Conservation (phyloP, 1,140 invertebrate species). For the Aphis craccivora region DNA sequence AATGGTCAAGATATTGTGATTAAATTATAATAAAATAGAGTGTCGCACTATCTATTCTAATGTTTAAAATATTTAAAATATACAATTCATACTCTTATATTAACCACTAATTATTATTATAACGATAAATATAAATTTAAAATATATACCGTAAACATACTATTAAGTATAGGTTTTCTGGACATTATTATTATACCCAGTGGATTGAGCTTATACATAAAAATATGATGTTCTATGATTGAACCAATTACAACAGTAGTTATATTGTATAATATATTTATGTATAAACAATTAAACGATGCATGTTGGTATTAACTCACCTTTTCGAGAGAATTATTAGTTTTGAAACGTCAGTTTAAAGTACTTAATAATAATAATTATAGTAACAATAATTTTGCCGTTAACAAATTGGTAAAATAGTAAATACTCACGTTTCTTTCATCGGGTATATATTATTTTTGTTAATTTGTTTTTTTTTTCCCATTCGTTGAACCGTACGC, state of each 20-base stretch:
- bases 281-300: not conserved
- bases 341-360: not conserved
- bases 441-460: not conserved
- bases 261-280: not conserved
- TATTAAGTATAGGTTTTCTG: not conserved
- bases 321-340: not conserved
- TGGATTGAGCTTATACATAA: not conserved
- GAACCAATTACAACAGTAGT: not conserved
- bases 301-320: not conserved
- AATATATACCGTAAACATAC: not conserved
- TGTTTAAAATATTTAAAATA: not conserved
- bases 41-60: not conserved
- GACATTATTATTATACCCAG: not conserved
- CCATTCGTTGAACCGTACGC: no score
- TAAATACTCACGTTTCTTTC: not conserved
- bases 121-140: not conserved
- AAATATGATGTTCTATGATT: not conserved
- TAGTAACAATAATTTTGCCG: not conserved
- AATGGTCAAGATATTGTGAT: not conserved
- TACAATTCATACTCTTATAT: not conserved
- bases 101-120: not conserved
- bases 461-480: not conserved
- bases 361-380: not conserved
- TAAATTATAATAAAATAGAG: not conserved
- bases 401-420: not conserved